These are phyloP conservation scores for Chelonoidis abingdonii DNA, from an alignment of 2,113 vertebrate species.

Conservation along the genomic window DNA sequence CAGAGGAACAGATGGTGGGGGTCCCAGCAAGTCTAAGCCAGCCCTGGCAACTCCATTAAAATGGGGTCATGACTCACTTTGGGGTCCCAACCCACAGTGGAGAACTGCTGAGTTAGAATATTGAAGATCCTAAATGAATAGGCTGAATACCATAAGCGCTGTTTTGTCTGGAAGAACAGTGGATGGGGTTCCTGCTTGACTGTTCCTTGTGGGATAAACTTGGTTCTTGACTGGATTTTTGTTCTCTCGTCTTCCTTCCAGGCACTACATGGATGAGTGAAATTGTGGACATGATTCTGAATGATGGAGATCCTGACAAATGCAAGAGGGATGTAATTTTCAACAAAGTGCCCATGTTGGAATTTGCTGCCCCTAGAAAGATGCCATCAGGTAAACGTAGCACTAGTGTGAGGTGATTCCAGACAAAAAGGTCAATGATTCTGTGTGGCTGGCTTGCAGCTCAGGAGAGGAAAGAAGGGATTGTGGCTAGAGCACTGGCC, in stretches of 20 bases:
- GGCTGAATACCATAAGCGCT: not conserved
- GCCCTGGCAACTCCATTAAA: too few species aligned
- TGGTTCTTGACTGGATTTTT: not conserved
- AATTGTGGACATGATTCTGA: conserved; percentile 77
- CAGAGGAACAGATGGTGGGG: too few species aligned
- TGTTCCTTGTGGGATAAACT: not conserved
- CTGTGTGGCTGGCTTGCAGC: not conserved
- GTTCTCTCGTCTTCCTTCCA: not conserved
- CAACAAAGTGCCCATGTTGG: conserved; percentile 76
- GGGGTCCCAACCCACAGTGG: too few species aligned
- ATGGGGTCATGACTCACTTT: too few species aligned
- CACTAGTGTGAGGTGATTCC: not conserved
- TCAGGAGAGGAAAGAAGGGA: not conserved
- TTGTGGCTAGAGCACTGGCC: not conserved
- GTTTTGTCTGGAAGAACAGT: not conserved
- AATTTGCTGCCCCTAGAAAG: conserved; percentile 34
- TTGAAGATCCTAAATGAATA: not conserved
- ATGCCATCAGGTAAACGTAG: conserved; percentile 60
- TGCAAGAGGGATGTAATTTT: conserved; percentile 68
- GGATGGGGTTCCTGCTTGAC: not conserved
- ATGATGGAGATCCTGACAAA: conserved; percentile 57
- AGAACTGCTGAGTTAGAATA: too few species aligned
- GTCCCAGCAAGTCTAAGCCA: too few species aligned
- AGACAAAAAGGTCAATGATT: not conserved
- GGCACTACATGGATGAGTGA: conserved; percentile 83